Base-by-base conservation (phyloP, 2,797 vertebrate species). In the Scomberomorus guttatus region DNA sequence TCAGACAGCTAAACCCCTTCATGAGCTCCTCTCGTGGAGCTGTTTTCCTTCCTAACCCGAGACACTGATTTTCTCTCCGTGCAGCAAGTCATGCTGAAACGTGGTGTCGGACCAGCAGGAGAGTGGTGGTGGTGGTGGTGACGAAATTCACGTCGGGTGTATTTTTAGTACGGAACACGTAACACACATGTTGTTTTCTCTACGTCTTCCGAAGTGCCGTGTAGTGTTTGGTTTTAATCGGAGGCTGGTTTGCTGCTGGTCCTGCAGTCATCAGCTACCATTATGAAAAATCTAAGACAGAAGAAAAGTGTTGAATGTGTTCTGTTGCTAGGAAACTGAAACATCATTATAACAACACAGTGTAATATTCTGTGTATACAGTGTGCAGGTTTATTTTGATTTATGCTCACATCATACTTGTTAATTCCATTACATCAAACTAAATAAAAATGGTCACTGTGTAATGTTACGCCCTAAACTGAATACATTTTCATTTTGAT, bases 261-360 rank as follows among this genome's bases (percentile, higher is more conserved):
- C 70, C 68, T 68, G 34, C 79, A 32, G 63, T 79, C 71, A 80
- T 88, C 79, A 72, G 55, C 48, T 87, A 64, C 84, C 72, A 90
- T 93, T 88, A 85, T 75, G 69, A 64, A 79, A 83, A 56, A 78
- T 76, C 46, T 54, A 77, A 72, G 60, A 82, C 72, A 83, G 37
- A 52, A 54, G 61, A 80, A 46, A 46, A 75, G 64, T 55, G 61
- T 74, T 56, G 51, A 81, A 76, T 75, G 44, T 71, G 58, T 73
- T 79, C 65, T 44, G 92, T 94, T 93, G 92, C 93, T 91, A 92
- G 90, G 92, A 80, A 92, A 92, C 93, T 79, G 76, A 90, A 82
- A 82, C 78, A 79, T 86, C 48, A 75, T 82, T 72, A 76, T 65
- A 68, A 76, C 66, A 77, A 76, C 63, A 55, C 61, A 34, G 64